These are phyloP conservation scores for Crax fasciolata DNA, from an alignment of 2,797 vertebrate genomes.

Conservation along the genomic window DNA sequence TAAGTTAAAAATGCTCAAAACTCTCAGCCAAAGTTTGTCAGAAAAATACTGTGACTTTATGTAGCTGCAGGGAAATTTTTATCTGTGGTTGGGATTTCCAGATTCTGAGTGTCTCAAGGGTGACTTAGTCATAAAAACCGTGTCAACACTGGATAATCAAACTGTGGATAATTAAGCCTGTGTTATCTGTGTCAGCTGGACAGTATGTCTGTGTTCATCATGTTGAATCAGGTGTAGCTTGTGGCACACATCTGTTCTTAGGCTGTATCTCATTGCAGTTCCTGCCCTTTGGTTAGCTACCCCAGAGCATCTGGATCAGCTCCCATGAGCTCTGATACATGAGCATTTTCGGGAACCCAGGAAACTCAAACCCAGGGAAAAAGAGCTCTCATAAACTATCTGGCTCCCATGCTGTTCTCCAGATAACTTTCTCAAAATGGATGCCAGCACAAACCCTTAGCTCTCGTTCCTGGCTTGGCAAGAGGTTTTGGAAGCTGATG, in stretches of 20 bases:
- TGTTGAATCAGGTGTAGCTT: slow-evolving; percentile 44
- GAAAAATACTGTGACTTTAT: slow-evolving; percentile 40
- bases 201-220: not conserved
- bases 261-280: not conserved
- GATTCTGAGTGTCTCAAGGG: slow-evolving; percentile 13
- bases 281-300: not conserved
- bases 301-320: slow-evolving; percentile 19
- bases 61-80: slow-evolving; percentile 60
- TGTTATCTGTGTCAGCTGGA: slow-evolving; percentile 20
- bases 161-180: slow-evolving; percentile 44
- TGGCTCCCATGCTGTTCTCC: not conserved
- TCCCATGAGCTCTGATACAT: not conserved
- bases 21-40: slow-evolving; percentile 57
- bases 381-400: not conserved
- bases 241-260: slow-evolving; percentile 33
- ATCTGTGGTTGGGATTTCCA: slow-evolving; percentile 57
- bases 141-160: slow-evolving; percentile 52
- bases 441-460: not conserved
- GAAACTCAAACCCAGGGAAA: not conserved
- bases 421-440: slow-evolving; percentile 43
- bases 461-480: not conserved
- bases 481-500: slow-evolving; percentile 1
- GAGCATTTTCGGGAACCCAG: not conserved
- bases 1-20: slow-evolving; percentile 64
- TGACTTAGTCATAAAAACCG: slow-evolving; percentile 57